Percentiles rank a stretch among this genome's conserved stretches.
Evolutionary conservation across 2,888 invertebrate species (phyloP).

Genomic region (Oligia strigilis): DNA sequence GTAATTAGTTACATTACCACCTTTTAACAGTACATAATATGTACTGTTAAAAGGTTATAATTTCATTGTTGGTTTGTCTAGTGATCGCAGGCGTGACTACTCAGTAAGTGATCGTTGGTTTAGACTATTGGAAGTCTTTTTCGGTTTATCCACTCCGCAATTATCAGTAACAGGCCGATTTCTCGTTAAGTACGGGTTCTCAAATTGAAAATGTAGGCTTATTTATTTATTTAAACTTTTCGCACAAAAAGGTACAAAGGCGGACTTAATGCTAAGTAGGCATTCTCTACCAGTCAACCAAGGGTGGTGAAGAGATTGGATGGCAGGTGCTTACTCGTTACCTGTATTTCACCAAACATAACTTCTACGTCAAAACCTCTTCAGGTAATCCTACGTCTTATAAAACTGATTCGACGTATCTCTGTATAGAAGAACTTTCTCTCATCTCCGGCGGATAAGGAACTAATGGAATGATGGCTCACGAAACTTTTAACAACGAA

Average conservation of each 20-base stretch:
- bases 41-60: too few species aligned
- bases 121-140: background rate
- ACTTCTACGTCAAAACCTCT: background rate
- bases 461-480: slow-evolving; percentile 23
- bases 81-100: too few species aligned
- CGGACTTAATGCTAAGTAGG: too few species aligned
- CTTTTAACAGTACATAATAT: too few species aligned
- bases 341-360: background rate
- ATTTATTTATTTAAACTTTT: too few species aligned
- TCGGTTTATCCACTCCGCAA: background rate
- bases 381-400: background rate
- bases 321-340: background rate
- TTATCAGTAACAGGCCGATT: background rate
- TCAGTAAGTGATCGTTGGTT: too few species aligned
- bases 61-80: too few species aligned
- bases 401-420: slow-evolving; percentile 12
- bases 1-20: too few species aligned
- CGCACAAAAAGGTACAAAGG: too few species aligned
- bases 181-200: background rate
- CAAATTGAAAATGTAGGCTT: background rate
- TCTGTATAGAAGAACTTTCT: slow-evolving; percentile 21
- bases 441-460: slow-evolving; percentile 14
- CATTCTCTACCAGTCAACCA: too few species aligned
- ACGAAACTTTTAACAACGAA: slow-evolving; percentile 45
- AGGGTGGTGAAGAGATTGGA: too few species aligned